Evolutionary conservation across 2,888 invertebrate genomes (phyloP), one percentile per base, ranked within the genome.

Genomic region (Volucella inflata): DNA sequence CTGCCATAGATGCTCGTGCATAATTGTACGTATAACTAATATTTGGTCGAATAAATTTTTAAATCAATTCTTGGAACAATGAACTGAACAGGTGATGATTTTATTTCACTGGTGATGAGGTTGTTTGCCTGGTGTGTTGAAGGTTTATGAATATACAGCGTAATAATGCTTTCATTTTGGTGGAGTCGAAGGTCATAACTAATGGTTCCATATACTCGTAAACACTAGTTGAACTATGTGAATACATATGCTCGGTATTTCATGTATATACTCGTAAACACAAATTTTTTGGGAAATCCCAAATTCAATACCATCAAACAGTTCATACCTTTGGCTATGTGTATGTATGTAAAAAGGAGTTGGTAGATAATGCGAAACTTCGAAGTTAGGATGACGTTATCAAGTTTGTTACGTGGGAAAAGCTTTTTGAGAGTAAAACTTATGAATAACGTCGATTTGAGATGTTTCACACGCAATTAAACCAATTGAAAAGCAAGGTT

Each of bases 11-110:
- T 6, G 6, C 30, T 30, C 30, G 6, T 30, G 30, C 6, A 1
- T 30, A 21, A 30, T 30, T 1, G 30, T 30, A 30, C 6, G 30
- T 30, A 0, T 30, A 30, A 0, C 30, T 30, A 30, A 30, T 6
- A 38, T 36, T 55, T 60, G 36, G 46, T 70, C 30, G 30, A 6
- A 30, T 30, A 30, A 30, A 30, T 30, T 30, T 30, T 30, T 30
- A 9, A 77, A 77, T 77, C 77, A 53, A 77, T 76, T 38, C 30
- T 42, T 11, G 6, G 65, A 30, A 75, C 55, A 48, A 46, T 67
- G 75, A 75, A 59, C 40, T 65, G 57, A 42, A 65, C 64, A 46
- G 46, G 12, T 14, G 67, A 60, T 46, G 67, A 60, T 57, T 57
- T 42, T 14, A 16, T 21, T 71, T 55, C 40, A 67, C 42, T 11